A percentile compares a stretch with the other conserved stretches of the same genome.
Conservation (phyloP, 2,113 vertebrate genomes). For the Xenus cinereus region DNA sequence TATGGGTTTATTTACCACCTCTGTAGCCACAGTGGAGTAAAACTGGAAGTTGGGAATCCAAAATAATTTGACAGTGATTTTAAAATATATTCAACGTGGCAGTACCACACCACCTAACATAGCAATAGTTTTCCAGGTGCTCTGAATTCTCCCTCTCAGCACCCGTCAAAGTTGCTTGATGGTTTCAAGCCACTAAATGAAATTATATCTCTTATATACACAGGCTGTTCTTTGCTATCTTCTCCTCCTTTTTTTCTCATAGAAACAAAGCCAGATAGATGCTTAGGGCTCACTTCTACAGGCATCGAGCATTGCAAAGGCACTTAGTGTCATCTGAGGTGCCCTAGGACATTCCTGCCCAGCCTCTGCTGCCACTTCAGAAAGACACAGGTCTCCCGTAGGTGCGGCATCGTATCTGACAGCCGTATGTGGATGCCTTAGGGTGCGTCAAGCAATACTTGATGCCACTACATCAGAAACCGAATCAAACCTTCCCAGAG, state of each 20-base stretch:
- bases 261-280: neutral
- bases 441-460: neutral
- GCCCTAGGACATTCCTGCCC: conserved; percentile 12
- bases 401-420: neutral
- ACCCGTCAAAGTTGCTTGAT: neutral
- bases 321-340: conserved; percentile 14
- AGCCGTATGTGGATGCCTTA: conserved; percentile 6
- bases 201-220: neutral
- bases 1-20: neutral
- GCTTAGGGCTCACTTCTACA: neutral
- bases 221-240: neutral
- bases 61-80: neutral
- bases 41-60: neutral
- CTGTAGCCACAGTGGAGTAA: neutral
- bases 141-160: neutral
- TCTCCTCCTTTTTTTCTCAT: neutral
- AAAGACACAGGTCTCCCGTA: neutral
- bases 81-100: neutral
- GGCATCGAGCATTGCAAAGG: neutral
- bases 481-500: neutral
- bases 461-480: neutral
- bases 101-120: neutral
- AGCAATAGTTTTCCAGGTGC: neutral
- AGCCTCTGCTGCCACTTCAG: conserved; percentile 29
- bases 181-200: neutral